Evolutionary conservation across 2,113 vertebrate species (phyloP), one percentile per base, ranked within the genome.

Genomic region (Pollachius pollachius): DNA sequence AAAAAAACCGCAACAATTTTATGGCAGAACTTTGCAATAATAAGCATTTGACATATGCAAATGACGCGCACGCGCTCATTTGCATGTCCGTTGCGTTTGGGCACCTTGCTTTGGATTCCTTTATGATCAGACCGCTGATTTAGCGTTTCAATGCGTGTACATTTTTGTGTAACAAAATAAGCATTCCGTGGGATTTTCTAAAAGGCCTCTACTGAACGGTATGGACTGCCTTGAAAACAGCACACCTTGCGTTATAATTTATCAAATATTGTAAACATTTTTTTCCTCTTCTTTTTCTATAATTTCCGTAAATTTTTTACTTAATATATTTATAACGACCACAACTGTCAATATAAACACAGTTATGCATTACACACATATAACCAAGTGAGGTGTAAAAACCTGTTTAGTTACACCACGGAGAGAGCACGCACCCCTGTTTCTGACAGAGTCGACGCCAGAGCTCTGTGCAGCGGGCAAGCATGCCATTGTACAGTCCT

Each of bases 181-280:
- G 17, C 57, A 13, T 62, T 62, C 21, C 69, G 64, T 62, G 60
- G 70, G 77, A 13, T 21, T 23, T 12, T 6, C 3, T 82, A 84
- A 90, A 87, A 83, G 81, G 62, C 83, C 80, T 85, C 85, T 89
- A 88, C 85, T 84, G 76, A 87, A 87, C 80, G 87, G 85, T 78
- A 74, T 71, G 69, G 72, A 78, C 77, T 77, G 59, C 41, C 41
- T 48, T 13, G 8, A 48, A 48, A 9, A 9, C 41, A 9, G 71
- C 79, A 69, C 71, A 74, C 23, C 69, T 48, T 30, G 58, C n/a
- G 76, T 72, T 48, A 60, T 3, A 72, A 19, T 60, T 72, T 1
- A 34, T 37, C 66, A 65, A 65, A 52, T 21, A 48, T 27, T 21
- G 23, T 23, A n/a, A 34, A 30, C 18, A 67, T 8, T 34, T 19